Conservation (phyloP, 2,888 invertebrate species). For the Drosophila diplacantha region DNA sequence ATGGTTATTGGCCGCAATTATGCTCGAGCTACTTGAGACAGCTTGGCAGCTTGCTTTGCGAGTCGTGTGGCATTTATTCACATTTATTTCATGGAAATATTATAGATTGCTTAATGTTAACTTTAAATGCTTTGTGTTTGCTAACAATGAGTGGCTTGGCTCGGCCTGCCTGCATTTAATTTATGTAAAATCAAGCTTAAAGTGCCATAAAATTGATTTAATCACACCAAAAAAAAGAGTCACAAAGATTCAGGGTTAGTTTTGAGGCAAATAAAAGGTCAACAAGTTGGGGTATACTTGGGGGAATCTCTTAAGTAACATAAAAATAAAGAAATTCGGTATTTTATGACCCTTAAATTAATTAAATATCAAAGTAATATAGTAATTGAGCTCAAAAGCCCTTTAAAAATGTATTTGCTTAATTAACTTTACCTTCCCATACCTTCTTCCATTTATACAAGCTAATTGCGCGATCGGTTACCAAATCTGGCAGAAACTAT, state of each 20-base stretch:
- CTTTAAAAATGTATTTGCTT: not conserved
- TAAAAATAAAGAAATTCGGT: not conserved
- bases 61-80: slow-evolving; percentile 27
- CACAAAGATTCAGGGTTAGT: slow-evolving; percentile 23
- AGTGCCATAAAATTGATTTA: slow-evolving; percentile 23
- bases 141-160: slow-evolving; percentile 18
- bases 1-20: slow-evolving; percentile 18
- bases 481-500: slow-evolving; percentile 10
- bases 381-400: not conserved
- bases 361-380: not conserved
- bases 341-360: not conserved
- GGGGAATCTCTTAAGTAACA: not conserved
- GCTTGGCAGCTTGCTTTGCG: slow-evolving; percentile 3
- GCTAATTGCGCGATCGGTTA: slow-evolving; percentile 29
- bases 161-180: slow-evolving; percentile 13
- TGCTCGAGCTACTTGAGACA: slow-evolving; percentile 18
- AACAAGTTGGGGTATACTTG: not conserved
- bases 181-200: slow-evolving; percentile 19
- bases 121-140: slow-evolving; percentile 24
- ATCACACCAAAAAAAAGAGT: slow-evolving; percentile 10
- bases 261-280: slow-evolving; percentile 7
- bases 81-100: slow-evolving; percentile 26
- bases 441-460: slow-evolving; percentile 7
- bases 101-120: slow-evolving; percentile 16
- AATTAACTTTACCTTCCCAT: not conserved